Percentiles rank a stretch among this genome's conserved stretches.
These are phyloP conservation scores for Prietella phreatophila DNA, from an alignment of 2,113 vertebrate genomes.

Conservation along the genomic window DNA sequence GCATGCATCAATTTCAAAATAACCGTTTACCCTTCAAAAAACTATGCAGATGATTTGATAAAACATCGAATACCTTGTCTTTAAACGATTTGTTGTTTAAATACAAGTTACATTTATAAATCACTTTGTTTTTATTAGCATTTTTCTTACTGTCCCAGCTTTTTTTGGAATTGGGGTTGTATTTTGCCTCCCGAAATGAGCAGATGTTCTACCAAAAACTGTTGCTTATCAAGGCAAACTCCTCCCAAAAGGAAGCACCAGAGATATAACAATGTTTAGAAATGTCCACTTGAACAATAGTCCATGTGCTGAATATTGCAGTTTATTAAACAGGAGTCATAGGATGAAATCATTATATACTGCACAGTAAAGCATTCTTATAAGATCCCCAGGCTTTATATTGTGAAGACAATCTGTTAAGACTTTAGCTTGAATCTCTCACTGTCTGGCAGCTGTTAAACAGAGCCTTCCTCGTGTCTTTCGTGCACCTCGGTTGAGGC, in stretches of 20 bases:
- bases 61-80: too few relatives aligned
- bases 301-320: background rate
- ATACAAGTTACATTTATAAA: too few relatives aligned
- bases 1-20: too few relatives aligned
- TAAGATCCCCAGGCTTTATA: background rate
- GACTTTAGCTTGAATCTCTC: background rate
- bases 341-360: background rate
- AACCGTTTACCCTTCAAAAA: too few relatives aligned
- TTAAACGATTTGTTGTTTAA: too few relatives aligned
- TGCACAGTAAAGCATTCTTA: background rate
- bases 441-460: background rate
- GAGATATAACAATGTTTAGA: background rate
- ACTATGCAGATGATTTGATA: too few relatives aligned
- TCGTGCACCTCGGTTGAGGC: conserved; percentile 16
- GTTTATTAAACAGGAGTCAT: conserved; percentile 7
- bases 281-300: background rate
- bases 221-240: background rate
- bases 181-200: background rate
- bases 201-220: background rate
- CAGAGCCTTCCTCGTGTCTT: conserved; percentile 1
- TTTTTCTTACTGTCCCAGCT: too few relatives aligned
- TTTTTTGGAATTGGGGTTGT: too few relatives aligned
- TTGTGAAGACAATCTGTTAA: background rate
- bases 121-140: too few relatives aligned
- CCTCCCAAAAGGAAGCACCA: background rate